These are phyloP conservation scores for Saguinus imperator DNA, from an alignment of 2,113 vertebrate genomes.

Conservation along the genomic window DNA sequence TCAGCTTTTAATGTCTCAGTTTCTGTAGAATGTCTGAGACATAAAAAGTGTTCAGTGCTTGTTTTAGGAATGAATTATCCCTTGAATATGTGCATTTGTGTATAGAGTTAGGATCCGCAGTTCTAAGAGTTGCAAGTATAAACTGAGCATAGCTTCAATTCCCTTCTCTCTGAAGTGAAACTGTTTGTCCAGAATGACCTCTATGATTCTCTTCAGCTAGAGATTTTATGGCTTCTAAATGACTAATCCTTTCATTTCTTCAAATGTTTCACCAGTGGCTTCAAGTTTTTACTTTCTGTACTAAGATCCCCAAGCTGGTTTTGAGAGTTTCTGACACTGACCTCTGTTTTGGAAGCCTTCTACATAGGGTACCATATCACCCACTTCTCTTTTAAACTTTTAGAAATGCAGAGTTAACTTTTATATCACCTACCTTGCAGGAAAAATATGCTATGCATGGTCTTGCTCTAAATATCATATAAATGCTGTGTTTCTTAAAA, in stretches of 20 bases:
- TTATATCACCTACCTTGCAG: not conserved
- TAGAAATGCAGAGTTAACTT: not conserved
- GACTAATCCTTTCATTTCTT: not conserved
- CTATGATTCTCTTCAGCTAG: not conserved
- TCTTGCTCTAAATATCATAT: not conserved
- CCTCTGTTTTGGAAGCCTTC: not conserved
- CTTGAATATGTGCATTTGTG: not conserved
- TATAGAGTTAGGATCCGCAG: not conserved
- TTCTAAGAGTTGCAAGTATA: not conserved
- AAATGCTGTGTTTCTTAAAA: not conserved
- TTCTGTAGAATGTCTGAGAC: not conserved
- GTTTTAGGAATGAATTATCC: not conserved
- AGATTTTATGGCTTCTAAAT: conserved; percentile 8
- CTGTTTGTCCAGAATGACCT: not conserved
- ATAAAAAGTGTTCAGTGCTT: not conserved
- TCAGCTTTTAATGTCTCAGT: not conserved
- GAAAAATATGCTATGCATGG: not conserved
- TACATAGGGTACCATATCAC: not conserved
- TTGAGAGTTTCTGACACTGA: not conserved
- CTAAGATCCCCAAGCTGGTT: not conserved
- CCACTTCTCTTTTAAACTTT: conserved; percentile 1
- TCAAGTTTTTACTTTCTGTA: not conserved
- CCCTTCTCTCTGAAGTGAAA: not conserved
- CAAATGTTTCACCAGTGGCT: not conserved
- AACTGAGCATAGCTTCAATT: not conserved